Evolutionary conservation across 2,888 invertebrate genomes (phyloP).

Genomic region (Lathronympha strigana): DNA sequence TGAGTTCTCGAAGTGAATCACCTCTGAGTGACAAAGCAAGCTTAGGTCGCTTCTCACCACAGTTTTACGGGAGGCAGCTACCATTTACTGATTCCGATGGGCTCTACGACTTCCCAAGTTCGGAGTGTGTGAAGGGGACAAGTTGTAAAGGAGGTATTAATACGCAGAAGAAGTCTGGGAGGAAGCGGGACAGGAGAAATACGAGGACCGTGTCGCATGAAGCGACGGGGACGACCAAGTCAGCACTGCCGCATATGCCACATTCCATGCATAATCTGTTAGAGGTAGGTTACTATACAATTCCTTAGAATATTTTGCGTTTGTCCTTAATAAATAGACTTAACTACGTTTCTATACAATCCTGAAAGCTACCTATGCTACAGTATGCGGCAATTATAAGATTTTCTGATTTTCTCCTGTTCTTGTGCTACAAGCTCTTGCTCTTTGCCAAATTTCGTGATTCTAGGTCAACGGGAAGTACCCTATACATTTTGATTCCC

Average conservation of each 20-base stretch:
- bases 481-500: no score
- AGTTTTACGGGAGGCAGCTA: constrained; percentile 88
- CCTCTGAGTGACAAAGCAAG: constrained; percentile 90
- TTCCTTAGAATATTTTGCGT: no score
- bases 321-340: no score
- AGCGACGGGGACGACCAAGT: constrained; percentile 78
- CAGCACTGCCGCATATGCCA: constrained; percentile 81
- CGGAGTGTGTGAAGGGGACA: constrained; percentile 86
- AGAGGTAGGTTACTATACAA: constrained; percentile 73
- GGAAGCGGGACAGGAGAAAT: constrained; percentile 86
- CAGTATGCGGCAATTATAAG: no score
- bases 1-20: constrained; percentile 91
- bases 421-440: no score
- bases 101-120: constrained; percentile 91
- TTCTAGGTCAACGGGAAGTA: no score
- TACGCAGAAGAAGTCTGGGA: constrained; percentile 85
- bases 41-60: constrained; percentile 87
- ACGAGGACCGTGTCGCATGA: constrained; percentile 79
- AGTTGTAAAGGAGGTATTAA: constrained; percentile 78
- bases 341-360: no score
- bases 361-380: no score
- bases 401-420: no score
- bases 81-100: constrained; percentile 92
- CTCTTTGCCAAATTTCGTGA: no score
- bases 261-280: constrained; percentile 84